Percentiles rank a stretch among this genome's conserved stretches.
phyloP scores from a whole-genome alignment of 2,113 vertebrate genomes.

The Gopherus flavomarginatus region DNA sequence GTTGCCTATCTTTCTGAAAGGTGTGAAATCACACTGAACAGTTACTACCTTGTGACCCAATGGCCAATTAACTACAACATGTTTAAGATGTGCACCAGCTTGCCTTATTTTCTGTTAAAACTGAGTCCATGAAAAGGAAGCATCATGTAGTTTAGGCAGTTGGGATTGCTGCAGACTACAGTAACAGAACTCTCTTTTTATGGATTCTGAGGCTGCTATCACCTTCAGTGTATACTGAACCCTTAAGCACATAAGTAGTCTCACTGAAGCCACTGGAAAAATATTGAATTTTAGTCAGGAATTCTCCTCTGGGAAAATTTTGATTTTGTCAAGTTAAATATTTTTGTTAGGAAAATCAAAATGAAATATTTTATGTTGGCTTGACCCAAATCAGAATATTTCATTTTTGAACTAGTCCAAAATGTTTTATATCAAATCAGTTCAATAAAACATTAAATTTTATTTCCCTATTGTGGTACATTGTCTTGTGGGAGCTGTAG shows the following conservation, averaged over 20 bases:
- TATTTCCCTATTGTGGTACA: fast-evolving
- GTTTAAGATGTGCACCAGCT: background rate
- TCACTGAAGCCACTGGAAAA: background rate
- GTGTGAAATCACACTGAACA: background rate
- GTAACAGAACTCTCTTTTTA: background rate
- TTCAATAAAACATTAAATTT: background rate
- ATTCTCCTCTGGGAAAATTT: background rate
- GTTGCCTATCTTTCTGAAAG: background rate
- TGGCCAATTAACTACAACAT: background rate
- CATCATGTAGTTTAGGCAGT: background rate
- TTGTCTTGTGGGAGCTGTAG: background rate
- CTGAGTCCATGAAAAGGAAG: background rate
- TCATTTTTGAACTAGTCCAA: background rate
- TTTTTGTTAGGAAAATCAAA: background rate
- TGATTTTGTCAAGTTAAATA: background rate
- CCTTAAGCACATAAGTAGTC: background rate
- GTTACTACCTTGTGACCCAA: background rate
- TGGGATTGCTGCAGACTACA: background rate
- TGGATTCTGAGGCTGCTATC: background rate
- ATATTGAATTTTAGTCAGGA: background rate
- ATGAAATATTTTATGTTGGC: background rate
- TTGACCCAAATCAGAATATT: background rate
- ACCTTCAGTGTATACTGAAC: background rate
- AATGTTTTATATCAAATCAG: background rate
- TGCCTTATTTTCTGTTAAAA: background rate